A percentile compares a stretch with the other conserved stretches of the same genome.
Evolutionary conservation across 2,888 invertebrate genomes (phyloP).

Genomic region (Asteroscopus sphinx): DNA sequence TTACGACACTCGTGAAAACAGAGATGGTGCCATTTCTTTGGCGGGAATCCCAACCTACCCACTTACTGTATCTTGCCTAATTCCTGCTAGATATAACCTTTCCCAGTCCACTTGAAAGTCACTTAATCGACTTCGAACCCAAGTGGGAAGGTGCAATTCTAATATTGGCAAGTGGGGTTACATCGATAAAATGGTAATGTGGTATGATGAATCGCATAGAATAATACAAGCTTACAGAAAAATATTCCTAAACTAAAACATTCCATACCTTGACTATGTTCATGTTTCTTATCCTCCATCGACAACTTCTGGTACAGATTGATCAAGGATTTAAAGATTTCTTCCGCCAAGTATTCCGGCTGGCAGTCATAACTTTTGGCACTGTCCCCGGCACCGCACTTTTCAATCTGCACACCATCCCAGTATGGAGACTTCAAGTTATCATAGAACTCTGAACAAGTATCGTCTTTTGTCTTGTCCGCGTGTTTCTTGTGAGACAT

Average conservation of each 20-base stretch:
- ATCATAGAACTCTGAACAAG: conserved; percentile 71
- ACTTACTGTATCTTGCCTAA: too few species aligned
- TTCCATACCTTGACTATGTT: conserved; percentile 71
- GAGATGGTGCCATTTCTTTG: too few species aligned
- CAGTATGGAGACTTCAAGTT: conserved; percentile 69
- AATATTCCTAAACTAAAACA: not conserved
- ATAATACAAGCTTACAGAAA: too few species aligned
- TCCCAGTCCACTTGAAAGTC: too few species aligned
- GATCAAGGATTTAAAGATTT: conserved; percentile 75
- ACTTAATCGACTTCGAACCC: too few species aligned
- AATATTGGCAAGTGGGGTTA: too few species aligned
- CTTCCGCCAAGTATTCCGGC: conserved; percentile 80
- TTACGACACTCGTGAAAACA: too few species aligned
- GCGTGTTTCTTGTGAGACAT: conserved; percentile 64
- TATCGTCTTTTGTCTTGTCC: conserved; percentile 67
- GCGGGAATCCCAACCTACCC: too few species aligned
- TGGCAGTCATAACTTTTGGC: conserved; percentile 69
- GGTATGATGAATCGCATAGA: too few species aligned
- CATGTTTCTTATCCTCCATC: conserved; percentile 67
- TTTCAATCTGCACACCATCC: conserved; percentile 38
- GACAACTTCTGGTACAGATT: conserved; percentile 70
- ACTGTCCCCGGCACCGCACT: conserved; percentile 63
- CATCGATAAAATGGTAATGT: too few species aligned
- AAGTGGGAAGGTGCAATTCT: too few species aligned
- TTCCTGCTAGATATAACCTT: too few species aligned